Percentiles rank a stretch among this genome's conserved stretches.
These are phyloP conservation scores for Salticus scenicus DNA, from an alignment of 2,888 invertebrate species.

Conservation along the genomic window DNA sequence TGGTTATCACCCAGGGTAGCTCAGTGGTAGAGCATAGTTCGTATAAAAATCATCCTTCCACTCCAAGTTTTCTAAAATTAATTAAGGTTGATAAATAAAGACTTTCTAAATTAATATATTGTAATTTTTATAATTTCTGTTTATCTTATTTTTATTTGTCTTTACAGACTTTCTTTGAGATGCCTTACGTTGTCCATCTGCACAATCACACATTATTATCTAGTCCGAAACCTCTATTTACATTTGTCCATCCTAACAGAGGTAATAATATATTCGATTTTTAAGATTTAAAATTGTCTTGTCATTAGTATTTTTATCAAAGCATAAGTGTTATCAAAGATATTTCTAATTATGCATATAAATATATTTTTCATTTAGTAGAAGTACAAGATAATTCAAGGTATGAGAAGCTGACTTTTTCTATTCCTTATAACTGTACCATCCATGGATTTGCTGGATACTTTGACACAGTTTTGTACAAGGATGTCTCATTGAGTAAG, in stretches of 20 bases:
- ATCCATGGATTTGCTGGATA: slow-evolving; percentile 97
- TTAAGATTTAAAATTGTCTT: neutral
- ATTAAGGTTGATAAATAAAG: too few relatives aligned
- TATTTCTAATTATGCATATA: too few relatives aligned
- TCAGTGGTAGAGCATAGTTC: too few relatives aligned
- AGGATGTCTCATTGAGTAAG: slow-evolving; percentile 86
- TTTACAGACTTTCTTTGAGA: slow-evolving; percentile 82
- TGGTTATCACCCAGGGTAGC: too few relatives aligned
- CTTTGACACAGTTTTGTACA: slow-evolving; percentile 91
- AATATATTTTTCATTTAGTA: slow-evolving; percentile 73
- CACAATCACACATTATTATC: slow-evolving; percentile 88
- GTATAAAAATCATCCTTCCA: too few relatives aligned
- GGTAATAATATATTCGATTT: slow-evolving; percentile 76
- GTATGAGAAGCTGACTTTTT: slow-evolving; percentile 82
- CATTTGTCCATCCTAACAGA: slow-evolving; percentile 92
- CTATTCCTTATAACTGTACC: slow-evolving; percentile 84
- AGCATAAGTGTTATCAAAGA: neutral
- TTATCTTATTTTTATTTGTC: too few relatives aligned
- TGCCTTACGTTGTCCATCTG: slow-evolving; percentile 93
- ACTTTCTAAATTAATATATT: too few relatives aligned
- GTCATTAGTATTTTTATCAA: neutral
- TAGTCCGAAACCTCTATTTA: slow-evolving; percentile 85
- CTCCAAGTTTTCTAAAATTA: too few relatives aligned
- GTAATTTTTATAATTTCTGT: too few relatives aligned
- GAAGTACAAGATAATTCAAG: slow-evolving; percentile 83